Base-by-base conservation (phyloP, 2,797 vertebrate genomes). In the Varecia variegata region DNA sequence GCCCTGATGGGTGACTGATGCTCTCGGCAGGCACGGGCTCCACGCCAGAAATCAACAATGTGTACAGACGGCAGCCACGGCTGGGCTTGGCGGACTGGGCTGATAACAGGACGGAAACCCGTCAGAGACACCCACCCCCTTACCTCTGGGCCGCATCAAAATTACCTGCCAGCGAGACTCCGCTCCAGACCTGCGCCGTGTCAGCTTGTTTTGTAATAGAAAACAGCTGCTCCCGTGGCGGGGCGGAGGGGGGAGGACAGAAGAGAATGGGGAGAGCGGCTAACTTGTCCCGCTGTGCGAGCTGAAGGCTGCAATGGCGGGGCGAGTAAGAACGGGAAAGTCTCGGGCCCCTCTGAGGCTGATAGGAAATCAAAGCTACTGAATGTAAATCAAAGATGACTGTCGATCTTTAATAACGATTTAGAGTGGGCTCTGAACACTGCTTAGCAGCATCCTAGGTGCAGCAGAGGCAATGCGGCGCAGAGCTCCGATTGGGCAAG, bases 71-170 rank as follows among this genome's bases (percentile, higher is more conserved):
- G 96, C 97, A 93, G 96, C 97, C 96, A 58, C 43, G 96, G 95
- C 97, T 98, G 96, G 97, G 96, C 97, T 90, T 94, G 95, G 94
- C 0, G n/a, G 23, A 67, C 5, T 0, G 52, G 81, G 88, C 97
- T 98, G 98, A 98, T 98, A 99, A 98, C 97, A 98, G 93, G 96
- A 97, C 97, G 97, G 98, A 98, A 99, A 98, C 68, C 97, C 98
- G 97, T 97, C 98, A 96, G 97, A 98, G 98, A 98, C 98, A 98
- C 98, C 98, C 97, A n/a, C 95, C 96, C 60, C 93, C 10, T 56
- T 90, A 97, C 98, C 98, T 98, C 99, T 99, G 99, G 98, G 98
- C 99, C 99, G 99, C 98, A 98, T 99, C 99, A 99, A 98, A 98
- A 97, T 98, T 99, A 99, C 99, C 99, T 99, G 99, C 99, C 99